Percentiles rank a stretch among this genome's conserved stretches.
Evolutionary conservation across 2,888 invertebrate species (phyloP).

Genomic region (Cecidostiba fungosa): DNA sequence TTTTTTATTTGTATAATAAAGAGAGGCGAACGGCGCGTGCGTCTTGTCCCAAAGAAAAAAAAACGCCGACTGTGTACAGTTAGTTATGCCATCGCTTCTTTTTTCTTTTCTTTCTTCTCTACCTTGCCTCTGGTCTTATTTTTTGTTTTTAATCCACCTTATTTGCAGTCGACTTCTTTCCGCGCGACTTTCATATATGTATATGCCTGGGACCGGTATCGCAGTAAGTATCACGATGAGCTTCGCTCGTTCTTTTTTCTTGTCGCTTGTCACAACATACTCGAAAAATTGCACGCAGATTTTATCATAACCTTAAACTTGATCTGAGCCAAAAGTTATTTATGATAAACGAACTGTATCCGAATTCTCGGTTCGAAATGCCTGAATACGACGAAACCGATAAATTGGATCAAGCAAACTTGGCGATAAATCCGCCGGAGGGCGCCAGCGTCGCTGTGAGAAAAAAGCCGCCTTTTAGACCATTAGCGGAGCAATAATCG

Average conservation of each 20-base stretch:
- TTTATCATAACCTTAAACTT: not conserved
- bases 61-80: constrained; percentile 57
- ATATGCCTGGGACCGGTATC: not conserved
- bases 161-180: constrained; percentile 19
- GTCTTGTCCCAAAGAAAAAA: constrained; percentile 72
- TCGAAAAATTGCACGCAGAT: not conserved
- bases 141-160: constrained; percentile 10
- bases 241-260: not conserved
- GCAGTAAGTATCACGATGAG: constrained; percentile 15
- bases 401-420: not conserved
- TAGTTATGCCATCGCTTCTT: constrained; percentile 56
- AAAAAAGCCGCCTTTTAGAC: constrained; percentile 36
- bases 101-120: constrained; percentile 30
- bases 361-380: not conserved
- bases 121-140: constrained; percentile 8
- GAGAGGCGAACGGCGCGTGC: constrained; percentile 70
- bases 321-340: not conserved
- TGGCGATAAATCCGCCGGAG: not conserved
- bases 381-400: not conserved
- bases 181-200: not conserved
- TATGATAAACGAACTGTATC: not conserved
- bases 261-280: not conserved
- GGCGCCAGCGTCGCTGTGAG: not conserved
- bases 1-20: constrained; percentile 72
- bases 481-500: constrained; percentile 25